These are phyloP conservation scores for Montipora capitata DNA, from an alignment of 92 coral and sea anemone genomes.

Conservation along the genomic window DNA sequence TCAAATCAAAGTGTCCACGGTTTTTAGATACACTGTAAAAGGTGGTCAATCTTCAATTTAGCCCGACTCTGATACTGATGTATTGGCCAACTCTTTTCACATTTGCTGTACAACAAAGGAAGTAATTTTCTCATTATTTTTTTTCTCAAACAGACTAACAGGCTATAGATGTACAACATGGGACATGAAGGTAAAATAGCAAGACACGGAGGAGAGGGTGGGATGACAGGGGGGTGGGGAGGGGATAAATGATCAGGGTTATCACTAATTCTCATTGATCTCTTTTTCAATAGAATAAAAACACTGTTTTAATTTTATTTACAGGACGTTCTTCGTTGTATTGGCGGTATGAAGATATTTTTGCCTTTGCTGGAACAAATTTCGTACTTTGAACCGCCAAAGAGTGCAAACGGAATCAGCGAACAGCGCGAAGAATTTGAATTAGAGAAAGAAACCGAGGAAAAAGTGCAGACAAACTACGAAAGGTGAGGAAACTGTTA, in stretches of 20 bases:
- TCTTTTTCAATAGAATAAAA: background rate
- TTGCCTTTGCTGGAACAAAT: constrained; percentile 94
- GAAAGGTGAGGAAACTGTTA: constrained; percentile 8
- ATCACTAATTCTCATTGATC: no score
- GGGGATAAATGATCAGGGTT: no score
- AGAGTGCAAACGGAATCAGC: background rate
- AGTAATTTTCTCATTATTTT: background rate
- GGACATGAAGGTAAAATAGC: constrained; percentile 89
- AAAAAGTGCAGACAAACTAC: background rate
- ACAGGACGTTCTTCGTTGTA: constrained; percentile 93
- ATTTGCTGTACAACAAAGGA: background rate
- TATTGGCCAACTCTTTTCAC: no score
- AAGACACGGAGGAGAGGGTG: background rate
- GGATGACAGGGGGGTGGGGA: background rate
- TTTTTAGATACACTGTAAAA: no score
- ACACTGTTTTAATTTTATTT: background rate
- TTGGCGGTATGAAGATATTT: constrained; percentile 96
- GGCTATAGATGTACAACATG: constrained; percentile 93
- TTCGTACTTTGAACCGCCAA: constrained; percentile 15
- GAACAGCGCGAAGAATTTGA: constrained; percentile 33
- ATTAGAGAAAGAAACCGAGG: constrained; percentile 18
- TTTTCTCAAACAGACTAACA: constrained; percentile 64
- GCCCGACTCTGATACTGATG: no score
- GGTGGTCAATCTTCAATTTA: no score
- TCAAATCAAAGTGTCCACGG: no score